Evolutionary conservation across 2,113 vertebrate species (phyloP).

Genomic region (Scortum barcoo): DNA sequence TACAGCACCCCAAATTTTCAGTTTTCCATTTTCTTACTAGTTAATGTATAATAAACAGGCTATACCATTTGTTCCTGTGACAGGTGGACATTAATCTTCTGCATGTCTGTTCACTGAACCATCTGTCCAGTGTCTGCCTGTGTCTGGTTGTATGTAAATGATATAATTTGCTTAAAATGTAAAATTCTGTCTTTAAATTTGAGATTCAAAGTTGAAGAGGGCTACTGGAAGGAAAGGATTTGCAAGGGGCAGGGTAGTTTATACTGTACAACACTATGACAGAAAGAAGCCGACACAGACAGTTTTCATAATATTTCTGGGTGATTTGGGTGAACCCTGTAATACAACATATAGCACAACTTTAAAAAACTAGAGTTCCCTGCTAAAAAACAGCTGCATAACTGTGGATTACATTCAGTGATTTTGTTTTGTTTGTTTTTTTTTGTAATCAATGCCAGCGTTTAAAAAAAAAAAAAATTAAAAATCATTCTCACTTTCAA

Average conservation of each 20-base stretch:
- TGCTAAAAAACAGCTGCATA: no score
- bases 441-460: no score
- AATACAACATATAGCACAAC: background rate
- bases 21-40: no score
- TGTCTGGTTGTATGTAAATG: conserved; percentile 64
- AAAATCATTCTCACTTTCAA: no score
- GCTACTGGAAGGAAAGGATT: conserved; percentile 19
- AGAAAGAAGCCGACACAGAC: background rate
- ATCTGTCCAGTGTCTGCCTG: background rate
- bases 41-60: background rate
- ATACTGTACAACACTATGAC: background rate
- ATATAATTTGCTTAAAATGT: conserved; percentile 70
- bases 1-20: no score
- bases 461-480: no score
- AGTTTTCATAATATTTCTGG: background rate
- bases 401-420: no score
- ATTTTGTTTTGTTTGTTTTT: no score
- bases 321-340: background rate
- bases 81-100: background rate
- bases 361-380: no score
- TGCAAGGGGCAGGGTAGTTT: conserved; percentile 20
- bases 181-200: conserved; percentile 61
- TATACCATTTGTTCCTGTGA: background rate
- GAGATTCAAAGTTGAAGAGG: conserved; percentile 63
- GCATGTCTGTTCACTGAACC: background rate